These are phyloP conservation scores for Laticauda laticaudata DNA, from an alignment of 2,113 vertebrate species.

Conservation along the genomic window DNA sequence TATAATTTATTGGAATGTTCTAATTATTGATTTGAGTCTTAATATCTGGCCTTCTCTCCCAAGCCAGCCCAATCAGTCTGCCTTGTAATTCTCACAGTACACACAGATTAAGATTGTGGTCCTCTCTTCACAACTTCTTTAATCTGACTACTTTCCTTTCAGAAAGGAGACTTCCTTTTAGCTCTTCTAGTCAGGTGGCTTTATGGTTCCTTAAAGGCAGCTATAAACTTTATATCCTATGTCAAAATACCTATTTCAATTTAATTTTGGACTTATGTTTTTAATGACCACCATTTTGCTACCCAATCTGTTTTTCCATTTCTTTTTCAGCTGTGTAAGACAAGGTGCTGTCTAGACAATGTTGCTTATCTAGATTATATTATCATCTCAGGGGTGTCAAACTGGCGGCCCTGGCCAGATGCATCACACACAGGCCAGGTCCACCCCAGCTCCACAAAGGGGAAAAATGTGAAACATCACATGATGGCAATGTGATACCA, in stretches of 20 bases:
- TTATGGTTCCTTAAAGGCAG: not conserved
- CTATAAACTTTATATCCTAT: not conserved
- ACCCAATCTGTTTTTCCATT: not conserved
- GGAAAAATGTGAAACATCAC: too few species aligned
- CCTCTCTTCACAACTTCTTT: not conserved
- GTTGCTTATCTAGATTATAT: not conserved
- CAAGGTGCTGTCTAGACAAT: not conserved
- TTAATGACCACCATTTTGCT: not conserved
- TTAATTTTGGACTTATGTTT: not conserved
- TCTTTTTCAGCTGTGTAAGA: not conserved
- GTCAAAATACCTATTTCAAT: not conserved
- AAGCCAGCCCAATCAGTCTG: not conserved
- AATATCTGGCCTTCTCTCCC: not conserved
- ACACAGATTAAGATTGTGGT: not conserved
- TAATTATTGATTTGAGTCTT: constrained; percentile 4
- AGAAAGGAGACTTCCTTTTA: not conserved
- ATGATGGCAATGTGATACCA: too few species aligned
- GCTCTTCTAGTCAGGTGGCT: not conserved
- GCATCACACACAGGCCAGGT: too few species aligned
- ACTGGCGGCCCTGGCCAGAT: too few species aligned
- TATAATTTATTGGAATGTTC: not conserved
- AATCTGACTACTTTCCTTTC: not conserved
- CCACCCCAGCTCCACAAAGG: too few species aligned
- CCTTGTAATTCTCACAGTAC: not conserved
- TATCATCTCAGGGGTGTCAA: too few species aligned